phyloP scores from a whole-genome alignment of 2,113 vertebrate species.

The human region GRCh38 chr13:109977001-109977500 shows the following conservation, averaged over 20 bases:
- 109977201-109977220: too few relatives aligned
- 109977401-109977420: neutral
- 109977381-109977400: neutral
- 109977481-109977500: neutral
- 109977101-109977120: neutral
- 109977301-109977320: neutral
- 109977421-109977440: neutral
- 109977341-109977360: neutral
- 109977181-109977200: neutral
- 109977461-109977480: neutral
- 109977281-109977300: neutral
- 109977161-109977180: neutral
- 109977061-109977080: neutral
- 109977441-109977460: neutral
- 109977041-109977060: neutral
- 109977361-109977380: rapidly evolving
- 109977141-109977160: neutral
- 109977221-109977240: neutral
- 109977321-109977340: too few relatives aligned
- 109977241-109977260: neutral
- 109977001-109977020: neutral
- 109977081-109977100: neutral
- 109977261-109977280: neutral
- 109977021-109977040: neutral
- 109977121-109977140: neutral